Evolutionary conservation across 2,797 vertebrate species (phyloP).

Genomic region (Sciaenops ocellatus): DNA sequence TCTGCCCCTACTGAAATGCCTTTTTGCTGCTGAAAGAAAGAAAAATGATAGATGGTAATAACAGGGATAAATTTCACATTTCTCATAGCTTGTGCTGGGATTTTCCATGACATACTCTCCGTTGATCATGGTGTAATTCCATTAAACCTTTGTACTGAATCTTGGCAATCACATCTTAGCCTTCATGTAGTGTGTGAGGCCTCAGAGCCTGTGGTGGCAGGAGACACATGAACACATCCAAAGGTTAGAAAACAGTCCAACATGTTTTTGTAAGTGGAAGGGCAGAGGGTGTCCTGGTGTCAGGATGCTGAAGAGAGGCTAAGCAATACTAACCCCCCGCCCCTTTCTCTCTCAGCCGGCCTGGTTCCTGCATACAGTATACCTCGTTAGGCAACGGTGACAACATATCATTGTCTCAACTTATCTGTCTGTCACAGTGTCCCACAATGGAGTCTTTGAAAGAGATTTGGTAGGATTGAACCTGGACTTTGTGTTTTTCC

Average conservation of each 20-base stretch:
- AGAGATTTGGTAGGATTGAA: constrained; percentile 31
- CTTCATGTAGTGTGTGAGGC: constrained; percentile 64
- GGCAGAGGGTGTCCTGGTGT: constrained; percentile 63
- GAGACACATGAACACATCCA: constrained; percentile 59
- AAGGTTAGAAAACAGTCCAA: constrained; percentile 50
- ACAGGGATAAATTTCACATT: constrained; percentile 65
- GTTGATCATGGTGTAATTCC: constrained; percentile 54
- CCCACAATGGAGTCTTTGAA: constrained; percentile 61
- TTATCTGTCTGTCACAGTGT: constrained; percentile 69
- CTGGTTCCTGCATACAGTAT: constrained; percentile 77
- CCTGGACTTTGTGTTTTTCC: constrained; percentile 44
- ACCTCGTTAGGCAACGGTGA: constrained; percentile 79
- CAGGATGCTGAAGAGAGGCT: constrained; percentile 75
- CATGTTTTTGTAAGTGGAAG: constrained; percentile 43
- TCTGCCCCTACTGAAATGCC: constrained; percentile 81
- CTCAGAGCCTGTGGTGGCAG: constrained; percentile 40
- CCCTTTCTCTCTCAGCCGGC: constrained; percentile 72
- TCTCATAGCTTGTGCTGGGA: constrained; percentile 65
- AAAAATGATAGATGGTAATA: constrained; percentile 59
- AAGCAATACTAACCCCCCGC: constrained; percentile 83
- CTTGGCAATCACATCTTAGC: constrained; percentile 70
- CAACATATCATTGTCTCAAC: constrained; percentile 84
- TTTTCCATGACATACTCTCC: constrained; percentile 57
- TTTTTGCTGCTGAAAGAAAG: constrained; percentile 80
- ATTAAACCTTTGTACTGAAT: constrained; percentile 69